Evolutionary conservation across 2,888 invertebrate species (phyloP), one percentile per base, ranked within the genome.

Genomic region (Archips xylosteana): DNA sequence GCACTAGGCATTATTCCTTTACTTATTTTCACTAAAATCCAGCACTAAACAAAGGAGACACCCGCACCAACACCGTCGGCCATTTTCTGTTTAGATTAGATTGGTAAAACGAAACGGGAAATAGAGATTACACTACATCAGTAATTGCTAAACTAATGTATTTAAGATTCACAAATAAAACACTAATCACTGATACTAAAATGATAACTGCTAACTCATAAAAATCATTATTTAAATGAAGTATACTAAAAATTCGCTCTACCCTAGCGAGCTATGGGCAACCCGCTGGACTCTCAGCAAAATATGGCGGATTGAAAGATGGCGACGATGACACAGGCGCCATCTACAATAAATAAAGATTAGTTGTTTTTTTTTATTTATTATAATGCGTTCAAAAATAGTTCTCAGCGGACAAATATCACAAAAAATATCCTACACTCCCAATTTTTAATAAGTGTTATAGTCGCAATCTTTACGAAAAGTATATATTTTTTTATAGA

Each of bases 1-100:
- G 98, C 98, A 96, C 98, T 98, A 96, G 98, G 98, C 98, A 98
- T 97, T 95, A 96, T 97, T 94, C 94, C 93, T 94, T 89, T 90
- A 91, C 92, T 94, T 93, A 94, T 90, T 91, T 92, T 92, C 94
- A 92, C 92, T 90, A 90, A 80, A 95, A 94, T 92, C 91, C 91
- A 92, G 93, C 92, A 89, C 96, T 96, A 97, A 96, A 97, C 97
- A 97, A 97, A 97, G 97, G 96, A 97, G 96, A 96, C 96, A 96
- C 96, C 96, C 96, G 96, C 96, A 96, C 96, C 95, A 95, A 95
- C 95, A 96, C 95, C 95, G 96, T 96, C 97, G 96, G 97, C 97
- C 97, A 97, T 97, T 96, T 97, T 97, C 96, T 96, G 95, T 95
- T 96, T 95, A 95, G 94, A 92, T 94, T 92, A 92, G 92, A 92